Evolutionary conservation across 2,888 invertebrate species (phyloP).

Genomic region (Melitaea athalia): DNA sequence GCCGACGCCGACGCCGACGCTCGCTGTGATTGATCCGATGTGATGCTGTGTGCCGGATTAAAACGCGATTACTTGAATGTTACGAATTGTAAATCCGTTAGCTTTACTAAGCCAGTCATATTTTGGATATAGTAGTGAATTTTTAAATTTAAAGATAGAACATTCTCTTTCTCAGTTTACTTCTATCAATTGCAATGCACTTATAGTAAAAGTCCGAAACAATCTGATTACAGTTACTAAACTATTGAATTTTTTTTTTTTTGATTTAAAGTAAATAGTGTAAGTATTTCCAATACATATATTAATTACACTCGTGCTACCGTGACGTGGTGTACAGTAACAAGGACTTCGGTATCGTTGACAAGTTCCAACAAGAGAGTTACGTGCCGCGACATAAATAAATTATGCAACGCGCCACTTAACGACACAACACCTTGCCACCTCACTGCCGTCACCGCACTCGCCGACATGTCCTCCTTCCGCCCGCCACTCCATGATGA

Average conservation of each 20-base stretch:
- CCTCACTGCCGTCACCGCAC: conserved; percentile 34
- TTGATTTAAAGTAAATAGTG: too few species aligned
- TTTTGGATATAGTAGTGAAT: background rate
- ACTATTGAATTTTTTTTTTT: too few species aligned
- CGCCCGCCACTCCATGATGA: conserved; percentile 40
- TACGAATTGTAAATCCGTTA: conserved; percentile 29
- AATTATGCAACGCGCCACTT: conserved; percentile 75
- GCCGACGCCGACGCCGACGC: conserved; percentile 56
- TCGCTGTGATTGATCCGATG: conserved; percentile 57
- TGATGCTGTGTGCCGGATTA: conserved; percentile 37
- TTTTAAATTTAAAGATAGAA: background rate
- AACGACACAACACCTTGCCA: conserved; percentile 54
- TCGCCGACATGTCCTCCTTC: conserved; percentile 31
- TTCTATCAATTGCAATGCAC: background rate
- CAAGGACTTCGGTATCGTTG: conserved; percentile 55
- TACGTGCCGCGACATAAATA: conserved; percentile 77
- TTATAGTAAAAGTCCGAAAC: too few species aligned
- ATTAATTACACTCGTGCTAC: conserved; percentile 9
- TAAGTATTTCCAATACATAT: too few species aligned
- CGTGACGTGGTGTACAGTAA: conserved; percentile 44
- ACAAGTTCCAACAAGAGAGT: conserved; percentile 63
- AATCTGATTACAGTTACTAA: too few species aligned
- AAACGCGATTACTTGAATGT: conserved; percentile 37
- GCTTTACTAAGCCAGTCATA: conserved; percentile 18
- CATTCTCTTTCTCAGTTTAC: background rate